phyloP scores from a whole-genome alignment of 2,113 vertebrate species.

The Oncorhynchus mykiss region DNA sequence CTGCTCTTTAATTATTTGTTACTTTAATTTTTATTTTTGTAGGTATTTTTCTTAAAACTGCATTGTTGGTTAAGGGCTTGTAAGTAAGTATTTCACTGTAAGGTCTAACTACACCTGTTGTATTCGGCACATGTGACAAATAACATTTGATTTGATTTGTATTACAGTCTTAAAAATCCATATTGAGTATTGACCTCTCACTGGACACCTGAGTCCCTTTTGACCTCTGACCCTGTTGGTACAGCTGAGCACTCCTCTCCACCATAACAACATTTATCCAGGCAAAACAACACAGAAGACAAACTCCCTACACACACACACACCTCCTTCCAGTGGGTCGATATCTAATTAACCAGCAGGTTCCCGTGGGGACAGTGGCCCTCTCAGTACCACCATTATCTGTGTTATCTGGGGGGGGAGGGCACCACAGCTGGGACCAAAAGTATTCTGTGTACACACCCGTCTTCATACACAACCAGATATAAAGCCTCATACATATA shows the following conservation, averaged over 20 bases:
- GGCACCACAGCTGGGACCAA: constrained; percentile 47
- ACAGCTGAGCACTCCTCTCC: background rate
- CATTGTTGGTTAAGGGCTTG: too few relatives aligned
- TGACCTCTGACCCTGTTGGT: background rate
- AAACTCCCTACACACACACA: constrained; percentile 2
- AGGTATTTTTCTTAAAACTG: too few relatives aligned
- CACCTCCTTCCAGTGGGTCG: constrained; percentile 39
- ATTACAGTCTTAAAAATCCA: background rate
- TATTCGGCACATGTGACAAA: too few relatives aligned
- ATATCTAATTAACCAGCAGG: constrained; percentile 73
- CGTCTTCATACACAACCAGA: background rate
- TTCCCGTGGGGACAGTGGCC: constrained; percentile 18
- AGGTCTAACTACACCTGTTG: too few relatives aligned
- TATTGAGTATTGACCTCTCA: background rate
- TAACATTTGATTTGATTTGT: background rate
- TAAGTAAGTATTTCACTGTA: too few relatives aligned
- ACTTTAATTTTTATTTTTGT: too few relatives aligned
- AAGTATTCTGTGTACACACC: background rate
- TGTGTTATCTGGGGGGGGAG: background rate
- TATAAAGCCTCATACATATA: too few relatives aligned
- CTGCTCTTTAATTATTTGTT: too few relatives aligned
- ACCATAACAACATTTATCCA: background rate
- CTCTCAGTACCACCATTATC: background rate
- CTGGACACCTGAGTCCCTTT: background rate
- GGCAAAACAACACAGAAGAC: background rate